Evolutionary conservation across 2,113 vertebrate genomes (phyloP).

Genomic region (Todiramphus chloris): DNA sequence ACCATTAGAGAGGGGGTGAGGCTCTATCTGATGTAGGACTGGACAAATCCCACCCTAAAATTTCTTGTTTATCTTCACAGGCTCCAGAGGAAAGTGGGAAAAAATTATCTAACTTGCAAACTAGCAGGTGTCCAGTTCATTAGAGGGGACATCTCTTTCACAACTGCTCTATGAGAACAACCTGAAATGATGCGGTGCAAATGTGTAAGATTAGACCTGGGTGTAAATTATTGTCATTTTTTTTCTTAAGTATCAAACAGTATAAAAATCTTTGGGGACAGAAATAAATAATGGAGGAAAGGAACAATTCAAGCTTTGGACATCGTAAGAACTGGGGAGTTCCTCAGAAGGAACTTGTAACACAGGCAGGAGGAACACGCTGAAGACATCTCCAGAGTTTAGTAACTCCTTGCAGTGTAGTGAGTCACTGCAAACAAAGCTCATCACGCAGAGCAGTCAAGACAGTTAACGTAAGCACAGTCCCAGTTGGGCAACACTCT

Average conservation of each 20-base stretch:
- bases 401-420: neutral
- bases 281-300: neutral
- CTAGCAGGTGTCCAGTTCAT: neutral
- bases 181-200: neutral
- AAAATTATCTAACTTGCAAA: neutral
- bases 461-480: neutral
- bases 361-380: neutral
- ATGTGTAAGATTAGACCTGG: neutral
- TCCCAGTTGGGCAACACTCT: neutral
- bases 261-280: neutral
- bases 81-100: neutral
- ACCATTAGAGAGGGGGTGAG: neutral
- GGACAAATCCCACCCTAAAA: neutral
- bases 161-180: neutral
- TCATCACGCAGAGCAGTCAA: neutral
- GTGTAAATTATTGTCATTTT: neutral
- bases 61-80: neutral
- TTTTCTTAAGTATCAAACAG: neutral
- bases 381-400: neutral
- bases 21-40: neutral
- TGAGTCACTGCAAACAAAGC: conserved; percentile 38
- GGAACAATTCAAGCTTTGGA: neutral
- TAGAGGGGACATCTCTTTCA: neutral
- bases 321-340: neutral
- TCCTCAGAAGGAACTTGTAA: neutral